Evolutionary conservation across 1,140 invertebrate species (phyloP).

Genomic region (Apocrypta bakeri): DNA sequence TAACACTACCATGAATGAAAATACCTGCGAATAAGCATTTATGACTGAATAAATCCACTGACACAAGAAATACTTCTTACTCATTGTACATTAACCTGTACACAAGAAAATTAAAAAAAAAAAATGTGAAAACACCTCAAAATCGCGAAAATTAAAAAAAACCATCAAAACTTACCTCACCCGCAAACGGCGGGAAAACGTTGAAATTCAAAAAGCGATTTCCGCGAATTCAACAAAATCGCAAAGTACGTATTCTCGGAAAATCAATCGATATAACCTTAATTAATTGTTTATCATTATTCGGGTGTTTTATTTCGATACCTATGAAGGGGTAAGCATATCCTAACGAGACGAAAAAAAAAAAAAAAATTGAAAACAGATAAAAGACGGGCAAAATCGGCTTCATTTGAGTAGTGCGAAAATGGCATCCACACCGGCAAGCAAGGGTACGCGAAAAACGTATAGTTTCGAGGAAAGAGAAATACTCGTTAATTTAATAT

Average conservation of each 20-base stretch:
- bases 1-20: not conserved
- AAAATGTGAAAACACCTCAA: too few relatives aligned
- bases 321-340: constrained; percentile 45
- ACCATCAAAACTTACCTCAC: too few relatives aligned
- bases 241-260: not conserved
- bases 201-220: too few relatives aligned
- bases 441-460: constrained; percentile 61
- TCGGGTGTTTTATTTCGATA: constrained; percentile 37
- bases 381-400: constrained; percentile 25
- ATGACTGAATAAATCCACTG: constrained; percentile 28
- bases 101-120: too few relatives aligned
- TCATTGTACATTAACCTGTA: not conserved
- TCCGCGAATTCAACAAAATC: too few relatives aligned
- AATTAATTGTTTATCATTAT: constrained; percentile 2
- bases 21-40: constrained; percentile 31
- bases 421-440: constrained; percentile 59
- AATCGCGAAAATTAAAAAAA: too few relatives aligned
- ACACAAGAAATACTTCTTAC: not conserved
- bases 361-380: constrained; percentile 47
- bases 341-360: not conserved
- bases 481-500: constrained; percentile 60
- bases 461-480: constrained; percentile 63
- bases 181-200: too few relatives aligned
- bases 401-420: constrained; percentile 47
- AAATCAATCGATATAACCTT: not conserved